phyloP scores from a whole-genome alignment of 2,888 invertebrate genomes.

The Slavum lentiscoides region DNA sequence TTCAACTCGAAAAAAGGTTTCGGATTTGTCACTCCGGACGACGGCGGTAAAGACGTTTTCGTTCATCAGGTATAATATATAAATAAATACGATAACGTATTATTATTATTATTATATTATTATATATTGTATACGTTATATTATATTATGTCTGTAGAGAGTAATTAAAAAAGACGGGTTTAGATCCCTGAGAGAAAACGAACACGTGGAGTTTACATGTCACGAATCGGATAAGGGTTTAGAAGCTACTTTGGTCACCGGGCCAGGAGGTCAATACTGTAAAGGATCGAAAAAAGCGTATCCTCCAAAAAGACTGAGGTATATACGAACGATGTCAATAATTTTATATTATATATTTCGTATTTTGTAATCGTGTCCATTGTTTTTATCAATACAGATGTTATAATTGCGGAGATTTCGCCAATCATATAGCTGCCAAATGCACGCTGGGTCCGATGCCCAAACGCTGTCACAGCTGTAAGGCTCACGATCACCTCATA shows the following conservation, averaged over 20 bases:
- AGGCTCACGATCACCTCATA: constrained; percentile 83
- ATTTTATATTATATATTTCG: background rate
- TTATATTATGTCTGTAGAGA: constrained; percentile 66
- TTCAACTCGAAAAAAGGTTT: constrained; percentile 94
- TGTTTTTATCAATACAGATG: constrained; percentile 66
- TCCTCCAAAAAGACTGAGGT: constrained; percentile 79
- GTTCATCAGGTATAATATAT: constrained; percentile 79
- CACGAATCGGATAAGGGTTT: constrained; percentile 82
- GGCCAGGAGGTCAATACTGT: constrained; percentile 76
- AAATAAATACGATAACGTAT: background rate
- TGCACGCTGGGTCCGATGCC: constrained; percentile 86
- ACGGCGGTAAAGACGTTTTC: constrained; percentile 88
- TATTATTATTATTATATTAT: background rate
- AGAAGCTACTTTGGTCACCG: constrained; percentile 84
- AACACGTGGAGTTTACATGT: constrained; percentile 85
- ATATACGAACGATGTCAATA: constrained; percentile 70
- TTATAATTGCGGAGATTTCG: constrained; percentile 91
- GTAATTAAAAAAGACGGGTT: constrained; percentile 90
- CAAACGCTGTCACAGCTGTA: constrained; percentile 88
- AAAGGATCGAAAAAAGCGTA: constrained; percentile 79
- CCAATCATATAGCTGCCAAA: constrained; percentile 89
- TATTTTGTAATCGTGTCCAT: constrained; percentile 18
- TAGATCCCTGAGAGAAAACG: constrained; percentile 83
- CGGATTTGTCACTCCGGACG: constrained; percentile 91
- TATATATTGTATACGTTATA: too few species aligned